These are phyloP conservation scores for Listrodromus nycthemerus DNA, from an alignment of 2,888 invertebrate species.

Conservation along the genomic window DNA sequence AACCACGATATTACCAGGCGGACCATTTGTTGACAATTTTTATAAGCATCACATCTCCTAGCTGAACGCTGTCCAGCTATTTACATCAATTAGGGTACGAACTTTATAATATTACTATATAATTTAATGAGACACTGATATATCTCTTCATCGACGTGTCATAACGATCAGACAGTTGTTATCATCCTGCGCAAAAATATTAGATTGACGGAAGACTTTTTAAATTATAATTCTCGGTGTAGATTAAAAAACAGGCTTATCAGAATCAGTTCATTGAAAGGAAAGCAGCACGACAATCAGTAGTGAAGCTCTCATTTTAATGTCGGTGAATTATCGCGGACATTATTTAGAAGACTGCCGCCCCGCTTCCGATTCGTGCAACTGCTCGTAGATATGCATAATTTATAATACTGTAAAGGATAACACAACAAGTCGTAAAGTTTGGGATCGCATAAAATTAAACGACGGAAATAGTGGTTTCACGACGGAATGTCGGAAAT, in stretches of 20 bases:
- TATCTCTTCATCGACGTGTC: not conserved
- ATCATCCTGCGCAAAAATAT: not conserved
- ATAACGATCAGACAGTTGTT: not conserved
- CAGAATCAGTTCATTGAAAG: conserved; percentile 22
- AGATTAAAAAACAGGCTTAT: conserved; percentile 30
- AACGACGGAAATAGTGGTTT: conserved; percentile 49
- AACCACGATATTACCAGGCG: too few relatives aligned
- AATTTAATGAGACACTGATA: not conserved
- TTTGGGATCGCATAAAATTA: conserved; percentile 66
- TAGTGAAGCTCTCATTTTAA: conserved; percentile 36
- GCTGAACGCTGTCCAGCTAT: not conserved
- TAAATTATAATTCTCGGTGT: conserved; percentile 42
- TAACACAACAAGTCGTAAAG: conserved; percentile 69
- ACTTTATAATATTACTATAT: too few relatives aligned
- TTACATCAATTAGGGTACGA: not conserved
- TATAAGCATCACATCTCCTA: too few relatives aligned
- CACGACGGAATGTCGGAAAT: conserved; percentile 49
- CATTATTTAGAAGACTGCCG: conserved; percentile 13
- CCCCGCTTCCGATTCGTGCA: conserved; percentile 56
- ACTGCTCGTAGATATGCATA: conserved; percentile 68
- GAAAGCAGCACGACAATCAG: not conserved
- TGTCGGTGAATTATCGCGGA: conserved; percentile 44
- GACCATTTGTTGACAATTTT: too few relatives aligned
- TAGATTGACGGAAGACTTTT: not conserved
- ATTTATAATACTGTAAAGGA: conserved; percentile 55